These are phyloP conservation scores for Doryteuthis pealeii DNA, from an alignment of 1,140 invertebrate genomes.

Conservation along the genomic window DNA sequence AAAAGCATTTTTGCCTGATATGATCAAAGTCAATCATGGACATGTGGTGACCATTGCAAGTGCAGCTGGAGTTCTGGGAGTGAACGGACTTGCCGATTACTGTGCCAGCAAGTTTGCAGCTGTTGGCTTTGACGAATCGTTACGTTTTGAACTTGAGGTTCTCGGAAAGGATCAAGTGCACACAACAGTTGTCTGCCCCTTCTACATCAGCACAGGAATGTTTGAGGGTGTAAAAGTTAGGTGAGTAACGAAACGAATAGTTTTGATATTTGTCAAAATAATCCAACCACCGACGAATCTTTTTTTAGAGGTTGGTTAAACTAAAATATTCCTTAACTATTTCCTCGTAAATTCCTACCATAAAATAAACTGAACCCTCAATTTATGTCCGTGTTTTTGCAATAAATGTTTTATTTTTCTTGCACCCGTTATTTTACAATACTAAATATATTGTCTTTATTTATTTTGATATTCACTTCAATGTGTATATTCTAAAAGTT, in stretches of 20 bases:
- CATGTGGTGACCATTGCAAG: slow-evolving; percentile 96
- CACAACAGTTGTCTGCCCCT: slow-evolving; percentile 90
- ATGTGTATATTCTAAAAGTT: too few relatives aligned
- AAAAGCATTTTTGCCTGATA: slow-evolving; percentile 77
- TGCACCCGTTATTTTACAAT: too few relatives aligned
- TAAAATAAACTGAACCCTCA: too few relatives aligned
- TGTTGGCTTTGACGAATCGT: slow-evolving; percentile 83
- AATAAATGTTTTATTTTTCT: too few relatives aligned
- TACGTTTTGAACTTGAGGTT: slow-evolving; percentile 47
- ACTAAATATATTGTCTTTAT: too few relatives aligned
- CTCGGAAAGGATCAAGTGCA: slow-evolving; percentile 68
- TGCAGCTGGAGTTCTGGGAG: slow-evolving; percentile 73
- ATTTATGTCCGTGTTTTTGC: too few relatives aligned
- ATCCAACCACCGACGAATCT: background rate
- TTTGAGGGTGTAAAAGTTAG: slow-evolving; percentile 84
- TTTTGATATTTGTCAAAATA: background rate
- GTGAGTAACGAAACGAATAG: slow-evolving; percentile 60
- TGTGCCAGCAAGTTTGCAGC: slow-evolving; percentile 93
- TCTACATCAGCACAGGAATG: slow-evolving; percentile 94
- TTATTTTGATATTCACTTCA: too few relatives aligned
- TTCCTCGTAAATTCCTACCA: too few relatives aligned
- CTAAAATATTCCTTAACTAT: too few relatives aligned
- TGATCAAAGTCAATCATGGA: slow-evolving; percentile 77
- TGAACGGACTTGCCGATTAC: slow-evolving; percentile 84
- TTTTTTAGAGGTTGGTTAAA: background rate